Percentiles rank a stretch among this genome's conserved stretches.
phyloP scores from a whole-genome alignment of 2,113 vertebrate species.

The Vulpes ferrilata region DNA sequence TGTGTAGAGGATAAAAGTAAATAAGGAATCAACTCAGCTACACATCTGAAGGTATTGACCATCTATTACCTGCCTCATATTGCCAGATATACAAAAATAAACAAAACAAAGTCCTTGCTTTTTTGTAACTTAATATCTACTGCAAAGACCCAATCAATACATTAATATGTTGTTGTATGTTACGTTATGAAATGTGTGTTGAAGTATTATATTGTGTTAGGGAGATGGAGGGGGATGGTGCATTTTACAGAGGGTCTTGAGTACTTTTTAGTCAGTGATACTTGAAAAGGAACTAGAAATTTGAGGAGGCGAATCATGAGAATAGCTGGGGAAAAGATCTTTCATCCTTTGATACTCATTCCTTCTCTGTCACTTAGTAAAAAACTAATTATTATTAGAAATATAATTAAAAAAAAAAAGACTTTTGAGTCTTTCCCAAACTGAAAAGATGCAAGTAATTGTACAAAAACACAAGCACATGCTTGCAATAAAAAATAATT shows the following conservation, averaged over 20 bases:
- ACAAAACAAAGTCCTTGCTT: neutral
- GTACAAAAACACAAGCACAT: neutral
- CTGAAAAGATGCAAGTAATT: neutral
- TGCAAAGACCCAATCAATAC: neutral
- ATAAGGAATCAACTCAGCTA: neutral
- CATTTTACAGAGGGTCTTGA: neutral
- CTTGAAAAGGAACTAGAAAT: neutral
- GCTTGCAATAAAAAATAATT: neutral
- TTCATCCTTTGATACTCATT: too few relatives aligned
- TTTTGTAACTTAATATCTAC: neutral
- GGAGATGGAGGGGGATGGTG: fast-evolving
- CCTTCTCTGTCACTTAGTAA: neutral
- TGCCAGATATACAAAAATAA: neutral
- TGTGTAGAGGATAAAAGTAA: neutral
- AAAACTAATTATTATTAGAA: neutral
- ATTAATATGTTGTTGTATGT: neutral
- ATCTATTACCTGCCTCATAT: neutral
- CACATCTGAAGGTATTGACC: neutral
- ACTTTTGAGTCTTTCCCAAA: neutral
- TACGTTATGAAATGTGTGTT: neutral
- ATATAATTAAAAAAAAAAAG: neutral
- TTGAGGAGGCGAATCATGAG: neutral
- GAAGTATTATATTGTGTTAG: neutral
- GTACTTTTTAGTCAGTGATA: neutral
- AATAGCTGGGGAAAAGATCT: neutral